These are phyloP conservation scores for Chymomyza amoena DNA, from an alignment of 2,888 invertebrate species.

Conservation along the genomic window DNA sequence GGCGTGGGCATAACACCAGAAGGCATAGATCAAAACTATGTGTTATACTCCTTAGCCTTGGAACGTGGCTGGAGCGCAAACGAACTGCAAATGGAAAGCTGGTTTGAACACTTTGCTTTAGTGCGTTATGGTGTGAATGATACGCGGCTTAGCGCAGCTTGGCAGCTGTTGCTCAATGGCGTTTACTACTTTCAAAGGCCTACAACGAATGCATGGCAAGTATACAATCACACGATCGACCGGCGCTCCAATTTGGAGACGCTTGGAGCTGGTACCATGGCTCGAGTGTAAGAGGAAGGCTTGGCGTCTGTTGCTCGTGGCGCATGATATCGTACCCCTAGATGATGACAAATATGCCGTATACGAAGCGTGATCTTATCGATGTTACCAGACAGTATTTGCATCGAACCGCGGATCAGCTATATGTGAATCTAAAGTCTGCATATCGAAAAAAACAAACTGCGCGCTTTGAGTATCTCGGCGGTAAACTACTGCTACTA, in stretches of 20 bases:
- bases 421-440: conserved; percentile 82
- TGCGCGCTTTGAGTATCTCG: conserved; percentile 64
- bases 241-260: conserved; percentile 83
- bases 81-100: conserved; percentile 82
- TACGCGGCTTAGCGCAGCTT: conserved; percentile 81
- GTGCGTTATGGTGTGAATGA: conserved; percentile 84
- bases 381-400: conserved; percentile 92
- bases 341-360: conserved; percentile 51
- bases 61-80: conserved; percentile 87
- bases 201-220: conserved; percentile 85
- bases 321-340: conserved; percentile 51
- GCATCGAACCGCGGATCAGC: conserved; percentile 85
- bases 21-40: conserved; percentile 97
- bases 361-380: conserved; percentile 87
- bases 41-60: conserved; percentile 93
- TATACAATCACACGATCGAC: conserved; percentile 86
- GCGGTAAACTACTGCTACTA: conserved; percentile 79
- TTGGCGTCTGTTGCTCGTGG: conserved; percentile 79
- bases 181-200: conserved; percentile 86
- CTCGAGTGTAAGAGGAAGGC: conserved; percentile 81
- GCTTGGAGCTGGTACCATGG: conserved; percentile 88
- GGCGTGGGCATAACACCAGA: conserved; percentile 96
- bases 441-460: conserved; percentile 71
- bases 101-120: conserved; percentile 84
- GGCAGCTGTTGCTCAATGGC: conserved; percentile 82